Percentiles rank a stretch among this genome's conserved stretches.
These are phyloP conservation scores for Dasysyrphus albostriatus DNA, from an alignment of 2,888 invertebrate genomes.

Conservation along the genomic window DNA sequence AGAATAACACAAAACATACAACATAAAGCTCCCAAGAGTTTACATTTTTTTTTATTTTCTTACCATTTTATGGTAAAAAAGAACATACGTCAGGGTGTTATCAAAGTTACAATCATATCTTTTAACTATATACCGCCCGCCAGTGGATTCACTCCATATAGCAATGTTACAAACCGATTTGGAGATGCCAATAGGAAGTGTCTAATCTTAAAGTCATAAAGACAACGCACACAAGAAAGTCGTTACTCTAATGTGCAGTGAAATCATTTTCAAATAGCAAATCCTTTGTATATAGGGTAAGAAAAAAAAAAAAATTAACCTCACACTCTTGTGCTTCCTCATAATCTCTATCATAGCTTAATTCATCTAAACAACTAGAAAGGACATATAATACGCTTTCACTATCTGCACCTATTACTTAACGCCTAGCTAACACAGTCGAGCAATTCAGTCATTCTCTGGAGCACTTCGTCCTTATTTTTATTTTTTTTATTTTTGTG, in stretches of 20 bases:
- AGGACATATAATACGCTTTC: slow-evolving; percentile 55
- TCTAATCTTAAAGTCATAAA: slow-evolving; percentile 58
- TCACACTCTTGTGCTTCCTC: slow-evolving; percentile 8
- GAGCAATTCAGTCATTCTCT: slow-evolving; percentile 63
- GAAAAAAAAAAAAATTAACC: slow-evolving; percentile 37
- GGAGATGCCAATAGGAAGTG: slow-evolving; percentile 43
- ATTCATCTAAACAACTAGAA: slow-evolving; percentile 57
- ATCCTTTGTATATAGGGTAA: slow-evolving; percentile 9
- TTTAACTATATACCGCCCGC: not conserved
- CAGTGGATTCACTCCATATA: not conserved
- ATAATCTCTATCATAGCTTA: slow-evolving; percentile 49
- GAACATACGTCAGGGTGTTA: slow-evolving; percentile 22
- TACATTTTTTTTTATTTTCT: not conserved
- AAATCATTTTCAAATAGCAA: slow-evolving; percentile 58
- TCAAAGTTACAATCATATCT: slow-evolving; percentile 2
- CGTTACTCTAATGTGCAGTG: slow-evolving; percentile 37
- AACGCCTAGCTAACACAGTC: slow-evolving; percentile 61
- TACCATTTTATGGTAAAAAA: not conserved
- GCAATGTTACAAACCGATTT: not conserved
- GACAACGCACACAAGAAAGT: slow-evolving; percentile 42
- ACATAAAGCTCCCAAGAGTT: not conserved
- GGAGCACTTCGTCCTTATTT: slow-evolving; percentile 54
- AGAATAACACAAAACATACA: not conserved
- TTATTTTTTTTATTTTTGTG: slow-evolving; percentile 18
- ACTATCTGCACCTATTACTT: slow-evolving; percentile 63